A percentile compares a stretch with the other conserved stretches of the same genome.
Conservation (phyloP, 2,113 vertebrate species). For the Piliocolobus tephrosceles region DNA sequence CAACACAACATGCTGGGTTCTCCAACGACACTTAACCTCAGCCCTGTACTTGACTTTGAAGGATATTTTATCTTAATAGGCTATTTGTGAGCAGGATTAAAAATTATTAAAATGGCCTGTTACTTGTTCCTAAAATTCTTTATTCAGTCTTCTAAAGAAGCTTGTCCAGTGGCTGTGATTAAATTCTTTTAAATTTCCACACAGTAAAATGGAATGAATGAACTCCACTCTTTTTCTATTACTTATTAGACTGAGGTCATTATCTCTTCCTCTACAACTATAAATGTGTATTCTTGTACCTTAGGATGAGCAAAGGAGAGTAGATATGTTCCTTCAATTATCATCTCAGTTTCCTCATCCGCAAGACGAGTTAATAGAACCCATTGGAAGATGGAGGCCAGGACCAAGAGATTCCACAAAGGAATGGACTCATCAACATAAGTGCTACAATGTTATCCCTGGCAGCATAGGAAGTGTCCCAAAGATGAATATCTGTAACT, state of each 20-base stretch:
- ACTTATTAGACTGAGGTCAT: slow-evolving; percentile 4
- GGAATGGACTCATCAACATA: background rate
- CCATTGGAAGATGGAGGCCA: background rate
- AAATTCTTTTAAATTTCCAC: slow-evolving; percentile 69
- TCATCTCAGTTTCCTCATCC: background rate
- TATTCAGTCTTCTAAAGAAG: slow-evolving; percentile 20
- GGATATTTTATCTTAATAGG: slow-evolving; percentile 29
- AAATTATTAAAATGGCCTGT: slow-evolving; percentile 5
- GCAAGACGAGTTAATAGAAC: background rate
- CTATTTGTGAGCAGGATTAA: background rate
- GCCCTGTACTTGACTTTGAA: background rate
- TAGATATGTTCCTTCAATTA: background rate
- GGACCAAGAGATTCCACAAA: slow-evolving; percentile 3
- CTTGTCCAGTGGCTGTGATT: slow-evolving; percentile 35
- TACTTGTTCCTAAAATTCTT: slow-evolving; percentile 31
- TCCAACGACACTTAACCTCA: slow-evolving; percentile 15
- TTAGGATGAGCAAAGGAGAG: slow-evolving; percentile 25
- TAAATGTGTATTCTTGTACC: background rate
- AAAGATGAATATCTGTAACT: slow-evolving; percentile 19
- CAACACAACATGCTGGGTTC: slow-evolving; percentile 21
- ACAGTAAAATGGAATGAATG: slow-evolving; percentile 42
- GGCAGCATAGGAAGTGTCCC: background rate
- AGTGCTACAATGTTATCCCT: background rate
- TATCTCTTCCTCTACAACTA: background rate
- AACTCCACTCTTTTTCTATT: slow-evolving; percentile 54